Base-by-base conservation (phyloP, 2,797 vertebrate genomes). In the Valencia hispanica region DNA sequence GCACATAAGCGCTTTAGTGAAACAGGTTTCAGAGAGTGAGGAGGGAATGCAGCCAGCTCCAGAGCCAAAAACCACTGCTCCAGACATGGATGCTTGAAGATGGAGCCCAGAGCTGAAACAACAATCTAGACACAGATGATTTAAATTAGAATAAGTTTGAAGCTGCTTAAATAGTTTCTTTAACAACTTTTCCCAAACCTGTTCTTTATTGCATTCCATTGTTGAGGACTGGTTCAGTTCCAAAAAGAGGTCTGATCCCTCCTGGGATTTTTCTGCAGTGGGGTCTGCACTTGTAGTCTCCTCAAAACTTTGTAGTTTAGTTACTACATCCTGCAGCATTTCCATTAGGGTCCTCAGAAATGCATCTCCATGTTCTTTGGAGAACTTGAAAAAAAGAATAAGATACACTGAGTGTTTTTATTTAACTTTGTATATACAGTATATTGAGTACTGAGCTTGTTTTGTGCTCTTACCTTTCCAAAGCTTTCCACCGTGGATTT, bases 21-120 rank as follows among this genome's bases (percentile, higher is more conserved):
- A 69, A 96, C 72, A 0, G 97, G 96, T 81, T 96, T 96, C 79
- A 99, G 95, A 5, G 80, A 87, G 78, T 97, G 95, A 0, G 94
- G 91, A 6, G 97, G 97, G 8, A 96, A 43, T 2, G 89, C 85
- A 72, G 84, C 88, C 57, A 89, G 90, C 72, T 98, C 97, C 93
- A 96, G 73, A 73, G 97, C 96, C 90, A 99, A 93, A 88, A 97
- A 99, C 97, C 98, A 99, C 88, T 94, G 96, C 87, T 97, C 94
- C 91, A 99, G 61, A 0, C 91, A 95, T 0, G 97, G 96, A 77
- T 99, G 97, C 65, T 93, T 95, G 82, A 99, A 96, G 92, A 97
- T 68, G 75, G 95, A 90, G 55, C 68, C 25, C 0, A 98, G 88
- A 9, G 91, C 79, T 25, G 94, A 92, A 84, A 96, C 86, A 32